Conservation (phyloP, 1,140 invertebrate species). For the Gyrodactylus bullatarudis region DNA sequence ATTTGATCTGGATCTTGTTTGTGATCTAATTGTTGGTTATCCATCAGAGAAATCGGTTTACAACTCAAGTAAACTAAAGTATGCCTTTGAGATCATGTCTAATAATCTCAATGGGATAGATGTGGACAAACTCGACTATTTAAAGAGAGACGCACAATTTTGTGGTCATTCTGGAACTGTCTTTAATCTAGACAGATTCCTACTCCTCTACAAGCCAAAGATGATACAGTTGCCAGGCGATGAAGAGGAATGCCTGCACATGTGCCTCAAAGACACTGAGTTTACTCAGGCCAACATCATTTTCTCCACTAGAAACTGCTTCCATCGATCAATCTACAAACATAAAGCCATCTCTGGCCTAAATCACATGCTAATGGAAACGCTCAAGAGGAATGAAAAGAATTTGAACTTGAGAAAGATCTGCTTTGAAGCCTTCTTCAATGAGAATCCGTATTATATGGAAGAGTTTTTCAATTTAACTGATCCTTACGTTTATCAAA, state of each 20-base stretch:
- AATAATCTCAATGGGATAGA: neutral
- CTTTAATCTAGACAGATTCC: neutral
- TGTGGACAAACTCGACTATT: constrained; percentile 7
- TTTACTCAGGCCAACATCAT: neutral
- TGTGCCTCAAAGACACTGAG: neutral
- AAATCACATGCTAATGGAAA: neutral
- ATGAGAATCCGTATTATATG: neutral
- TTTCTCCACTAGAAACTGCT: neutral
- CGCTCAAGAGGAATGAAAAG: neutral
- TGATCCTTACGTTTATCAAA: neutral
- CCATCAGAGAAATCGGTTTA: neutral
- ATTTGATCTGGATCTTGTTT: neutral
- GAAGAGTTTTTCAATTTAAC: neutral
- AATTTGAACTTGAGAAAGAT: neutral
- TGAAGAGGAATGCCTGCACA: neutral
- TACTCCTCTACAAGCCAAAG: neutral
- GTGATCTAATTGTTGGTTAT: neutral
- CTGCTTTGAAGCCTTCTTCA: neutral
- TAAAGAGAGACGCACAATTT: neutral
- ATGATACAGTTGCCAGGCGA: neutral
- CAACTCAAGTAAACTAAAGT: neutral
- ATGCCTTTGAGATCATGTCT: constrained; percentile 1
- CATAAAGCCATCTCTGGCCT: neutral
- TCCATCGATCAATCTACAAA: neutral
- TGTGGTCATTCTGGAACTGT: neutral